Evolutionary conservation across 2,888 invertebrate species (phyloP).

Genomic region (Dexiosoma caninum): DNA sequence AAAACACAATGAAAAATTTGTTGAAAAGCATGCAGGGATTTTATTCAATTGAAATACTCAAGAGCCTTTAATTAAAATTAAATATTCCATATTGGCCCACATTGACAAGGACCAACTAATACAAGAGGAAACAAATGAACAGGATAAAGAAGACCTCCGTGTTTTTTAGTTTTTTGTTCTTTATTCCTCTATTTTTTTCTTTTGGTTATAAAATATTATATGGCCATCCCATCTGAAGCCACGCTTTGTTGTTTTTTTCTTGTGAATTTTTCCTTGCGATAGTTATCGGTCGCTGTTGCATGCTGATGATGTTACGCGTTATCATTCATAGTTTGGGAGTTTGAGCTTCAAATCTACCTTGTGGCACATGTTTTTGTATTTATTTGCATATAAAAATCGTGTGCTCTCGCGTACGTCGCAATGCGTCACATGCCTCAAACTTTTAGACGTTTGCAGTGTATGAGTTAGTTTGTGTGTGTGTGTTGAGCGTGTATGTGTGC

Average conservation of each 20-base stretch:
- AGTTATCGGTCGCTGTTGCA: slow-evolving; percentile 2
- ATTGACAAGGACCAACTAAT: background rate
- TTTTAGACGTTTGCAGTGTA: slow-evolving; percentile 42
- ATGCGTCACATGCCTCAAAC: slow-evolving; percentile 63
- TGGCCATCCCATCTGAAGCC: slow-evolving; percentile 32
- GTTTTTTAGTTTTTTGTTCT: too few species aligned
- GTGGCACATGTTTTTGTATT: slow-evolving; percentile 53
- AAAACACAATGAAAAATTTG: too few species aligned
- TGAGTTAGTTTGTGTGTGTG: background rate
- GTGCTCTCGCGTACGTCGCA: slow-evolving; percentile 57
- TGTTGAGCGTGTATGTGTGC: too few species aligned
- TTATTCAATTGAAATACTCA: background rate
- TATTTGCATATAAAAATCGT: slow-evolving; percentile 39
- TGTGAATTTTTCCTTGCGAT: background rate
- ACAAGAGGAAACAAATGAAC: background rate
- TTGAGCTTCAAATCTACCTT: slow-evolving; percentile 51
- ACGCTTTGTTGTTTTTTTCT: slow-evolving; percentile 22
- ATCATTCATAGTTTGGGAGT: slow-evolving; percentile 42
- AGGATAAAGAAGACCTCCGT: slow-evolving; percentile 4
- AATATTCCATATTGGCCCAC: slow-evolving; percentile 20
- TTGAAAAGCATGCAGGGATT: too few species aligned
- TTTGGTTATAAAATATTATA: slow-evolving; percentile 22
- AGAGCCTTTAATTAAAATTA: background rate
- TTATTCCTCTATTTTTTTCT: background rate
- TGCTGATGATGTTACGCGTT: slow-evolving; percentile 45